These are phyloP conservation scores for Synanthedon vespiformis DNA, from an alignment of 2,888 invertebrate species.

Conservation along the genomic window DNA sequence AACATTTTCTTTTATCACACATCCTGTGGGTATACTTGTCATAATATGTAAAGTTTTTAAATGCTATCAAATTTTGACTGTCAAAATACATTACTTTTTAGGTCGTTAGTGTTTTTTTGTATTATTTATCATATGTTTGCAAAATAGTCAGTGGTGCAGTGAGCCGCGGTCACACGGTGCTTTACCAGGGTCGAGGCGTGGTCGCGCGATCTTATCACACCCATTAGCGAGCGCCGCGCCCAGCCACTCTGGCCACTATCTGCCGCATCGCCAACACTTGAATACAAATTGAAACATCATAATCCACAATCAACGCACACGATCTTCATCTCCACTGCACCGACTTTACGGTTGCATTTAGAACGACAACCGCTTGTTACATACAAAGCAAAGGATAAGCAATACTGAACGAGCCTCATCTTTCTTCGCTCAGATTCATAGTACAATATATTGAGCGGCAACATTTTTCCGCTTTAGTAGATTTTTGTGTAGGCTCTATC, in stretches of 20 bases:
- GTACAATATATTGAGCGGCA: conserved; percentile 32
- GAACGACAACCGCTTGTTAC: not conserved
- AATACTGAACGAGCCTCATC: conserved; percentile 25
- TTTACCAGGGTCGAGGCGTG: conserved; percentile 42
- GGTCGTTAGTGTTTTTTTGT: too few species aligned
- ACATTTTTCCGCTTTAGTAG: conserved; percentile 39
- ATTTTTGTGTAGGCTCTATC: conserved; percentile 28
- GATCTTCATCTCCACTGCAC: not conserved
- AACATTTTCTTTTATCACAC: too few species aligned
- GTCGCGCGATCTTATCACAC: conserved; percentile 58
- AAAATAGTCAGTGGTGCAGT: conserved; percentile 4
- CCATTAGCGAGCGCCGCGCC: conserved; percentile 62
- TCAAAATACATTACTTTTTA: too few species aligned
- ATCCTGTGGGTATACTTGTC: too few species aligned
- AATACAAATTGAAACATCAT: conserved; percentile 29
- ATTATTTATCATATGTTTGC: conserved; percentile 5
- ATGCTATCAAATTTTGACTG: too few species aligned
- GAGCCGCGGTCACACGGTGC: not conserved
- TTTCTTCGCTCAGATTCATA: conserved; percentile 29
- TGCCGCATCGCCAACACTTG: conserved; percentile 15
- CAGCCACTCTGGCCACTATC: conserved; percentile 55
- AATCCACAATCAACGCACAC: conserved; percentile 6
- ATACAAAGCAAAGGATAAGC: conserved; percentile 4
- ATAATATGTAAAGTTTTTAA: too few species aligned
- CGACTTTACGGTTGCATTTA: not conserved